Evolutionary conservation across 1,140 invertebrate genomes (phyloP), one percentile per base, ranked within the genome.

Genomic region (Papilio xuthus): DNA sequence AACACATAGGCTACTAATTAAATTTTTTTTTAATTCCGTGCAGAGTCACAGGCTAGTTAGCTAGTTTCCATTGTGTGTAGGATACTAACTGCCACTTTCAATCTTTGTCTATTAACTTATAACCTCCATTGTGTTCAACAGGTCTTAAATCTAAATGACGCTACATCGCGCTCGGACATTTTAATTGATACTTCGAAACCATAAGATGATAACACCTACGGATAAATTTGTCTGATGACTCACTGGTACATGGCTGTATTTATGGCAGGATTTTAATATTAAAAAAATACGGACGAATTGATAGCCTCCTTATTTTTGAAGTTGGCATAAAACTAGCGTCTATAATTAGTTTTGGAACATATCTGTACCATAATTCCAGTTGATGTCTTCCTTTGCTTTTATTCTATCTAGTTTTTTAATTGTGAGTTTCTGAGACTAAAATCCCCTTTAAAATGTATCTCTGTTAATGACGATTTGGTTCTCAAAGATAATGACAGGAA

Each of bases 171-270:
- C 23, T 28, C 60, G 10, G 60, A 63, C 60, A 32, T 63, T 28
- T 63, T 63, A 63, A 63, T 63, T 63, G 60, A 26, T 63, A 63
- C 60, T 63, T 63, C 15, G 23, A 63, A 63, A 63, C 26, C 60
- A 63, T 63, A 63, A 28, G 60, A 63, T 63, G 50, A 53, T 53
- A 53, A 63, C 60, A 63, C 60, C 60, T 60, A 63, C 60, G 60
- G 26, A 63, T 63, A 28, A 63, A 28, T 28, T 63, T 63, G 60
- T 63, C 9, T 63, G 26, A 10, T 63, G 26, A 63, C 23, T 63
- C 60, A 63, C 20, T 60, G 20, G 12, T 63, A 28, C 13, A 63
- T 28, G 60, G 13, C 12, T 28, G 2, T n/a, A 7, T 63, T 63
- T 28, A 63, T 63, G 10, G 4, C 3, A 28, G 28, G 23, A 28